Percentiles rank a stretch among this genome's conserved stretches.
phyloP scores from a whole-genome alignment of 2,113 vertebrate species.

The Brachyhypopomus occidentalis region DNA sequence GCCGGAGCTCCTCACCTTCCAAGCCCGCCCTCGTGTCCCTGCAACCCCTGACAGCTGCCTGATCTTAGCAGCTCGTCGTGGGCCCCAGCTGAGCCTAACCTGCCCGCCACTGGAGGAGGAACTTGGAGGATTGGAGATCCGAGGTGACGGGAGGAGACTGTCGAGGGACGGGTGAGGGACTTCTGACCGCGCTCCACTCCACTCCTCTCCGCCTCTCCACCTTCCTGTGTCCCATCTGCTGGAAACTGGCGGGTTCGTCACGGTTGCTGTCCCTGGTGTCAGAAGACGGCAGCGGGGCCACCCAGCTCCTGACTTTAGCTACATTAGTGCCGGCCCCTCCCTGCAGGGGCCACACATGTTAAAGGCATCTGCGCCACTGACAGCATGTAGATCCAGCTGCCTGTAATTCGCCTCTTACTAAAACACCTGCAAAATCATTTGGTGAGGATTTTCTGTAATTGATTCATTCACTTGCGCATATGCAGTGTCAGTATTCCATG shows the following conservation, averaged over 20 bases:
- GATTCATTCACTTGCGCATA: slow-evolving; percentile 22
- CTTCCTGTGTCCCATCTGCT: slow-evolving; percentile 65
- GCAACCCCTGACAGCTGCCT: slow-evolving; percentile 77
- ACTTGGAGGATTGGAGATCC: slow-evolving; percentile 59
- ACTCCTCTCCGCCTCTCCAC: slow-evolving; percentile 64
- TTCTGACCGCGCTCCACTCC: slow-evolving; percentile 72
- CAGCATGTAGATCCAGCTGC: background rate
- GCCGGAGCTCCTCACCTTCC: slow-evolving; percentile 65
- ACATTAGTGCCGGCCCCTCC: slow-evolving; percentile 35
- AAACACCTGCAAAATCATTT: slow-evolving; percentile 38
- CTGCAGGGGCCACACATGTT: slow-evolving; percentile 1
- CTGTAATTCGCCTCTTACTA: slow-evolving; percentile 6
- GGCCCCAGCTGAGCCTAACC: slow-evolving; percentile 64
- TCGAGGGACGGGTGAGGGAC: slow-evolving; percentile 53
- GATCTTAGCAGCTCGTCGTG: slow-evolving; percentile 58
- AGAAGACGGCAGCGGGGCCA: slow-evolving; percentile 62
- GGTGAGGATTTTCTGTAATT: slow-evolving; percentile 23
- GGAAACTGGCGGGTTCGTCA: slow-evolving; percentile 67
- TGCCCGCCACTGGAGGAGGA: slow-evolving; percentile 68
- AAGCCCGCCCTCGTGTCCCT: slow-evolving; percentile 67
- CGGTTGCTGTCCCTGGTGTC: slow-evolving; percentile 70
- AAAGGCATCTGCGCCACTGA: background rate
- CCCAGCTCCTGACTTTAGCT: slow-evolving; percentile 35
- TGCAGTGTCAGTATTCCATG: slow-evolving; percentile 20
- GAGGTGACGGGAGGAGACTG: slow-evolving; percentile 49